These are phyloP conservation scores for Spodoptera frugiperda DNA, from an alignment of 1,140 invertebrate species.

Conservation along the genomic window DNA sequence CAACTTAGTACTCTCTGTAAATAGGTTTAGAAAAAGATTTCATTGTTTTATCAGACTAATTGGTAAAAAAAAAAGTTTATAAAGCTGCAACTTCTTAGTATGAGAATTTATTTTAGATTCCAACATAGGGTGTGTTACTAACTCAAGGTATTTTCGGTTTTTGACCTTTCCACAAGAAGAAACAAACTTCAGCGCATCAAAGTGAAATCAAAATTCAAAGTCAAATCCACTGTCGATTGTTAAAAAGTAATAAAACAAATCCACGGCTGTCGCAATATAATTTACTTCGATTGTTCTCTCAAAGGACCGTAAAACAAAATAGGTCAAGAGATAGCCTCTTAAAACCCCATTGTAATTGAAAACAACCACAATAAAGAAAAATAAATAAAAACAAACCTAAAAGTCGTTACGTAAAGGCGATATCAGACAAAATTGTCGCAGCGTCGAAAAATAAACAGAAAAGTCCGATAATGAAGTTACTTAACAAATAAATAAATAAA, in stretches of 20 bases:
- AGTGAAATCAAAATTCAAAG: no score
- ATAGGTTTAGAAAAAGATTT: no score
- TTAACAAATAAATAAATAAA: constrained; percentile 63
- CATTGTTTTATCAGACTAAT: neutral
- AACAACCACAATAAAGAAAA: constrained; percentile 32
- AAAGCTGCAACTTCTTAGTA: no score
- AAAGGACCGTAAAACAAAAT: constrained; percentile 30
- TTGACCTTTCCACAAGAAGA: no score
- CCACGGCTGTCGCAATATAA: constrained; percentile 11
- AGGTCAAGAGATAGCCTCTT: constrained; percentile 31
- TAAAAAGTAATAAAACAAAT: constrained; percentile 23
- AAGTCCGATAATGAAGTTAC: constrained; percentile 53
- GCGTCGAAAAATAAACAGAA: constrained; percentile 47
- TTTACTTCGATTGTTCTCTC: constrained; percentile 35
- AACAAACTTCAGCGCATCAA: neutral
- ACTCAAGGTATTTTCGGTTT: no score
- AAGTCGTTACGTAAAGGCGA: constrained; percentile 31
- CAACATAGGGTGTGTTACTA: no score
- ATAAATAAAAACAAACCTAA: constrained; percentile 41
- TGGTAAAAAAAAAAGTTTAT: neutral
- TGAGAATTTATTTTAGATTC: no score
- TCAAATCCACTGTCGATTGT: neutral
- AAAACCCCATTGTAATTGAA: constrained; percentile 48
- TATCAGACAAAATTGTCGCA: constrained; percentile 52
- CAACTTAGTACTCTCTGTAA: no score